phyloP scores from a whole-genome alignment of 2,113 vertebrate species.

The Mesoclemmys tuberculata region DNA sequence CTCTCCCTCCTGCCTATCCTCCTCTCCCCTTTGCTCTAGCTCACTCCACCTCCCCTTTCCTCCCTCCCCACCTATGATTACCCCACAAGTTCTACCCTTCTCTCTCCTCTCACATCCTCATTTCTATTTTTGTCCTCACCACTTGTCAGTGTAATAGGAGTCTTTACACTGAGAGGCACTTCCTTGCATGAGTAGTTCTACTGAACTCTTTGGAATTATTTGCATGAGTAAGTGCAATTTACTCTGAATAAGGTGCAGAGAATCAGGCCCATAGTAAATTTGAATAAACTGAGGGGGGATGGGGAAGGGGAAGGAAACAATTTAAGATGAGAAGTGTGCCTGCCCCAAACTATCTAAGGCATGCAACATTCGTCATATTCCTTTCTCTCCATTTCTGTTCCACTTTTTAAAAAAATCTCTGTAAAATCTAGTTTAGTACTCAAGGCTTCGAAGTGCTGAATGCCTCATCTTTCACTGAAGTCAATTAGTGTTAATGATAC shows the following conservation, averaged over 20 bases:
- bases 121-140: neutral
- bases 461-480: neutral
- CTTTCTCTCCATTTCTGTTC: neutral
- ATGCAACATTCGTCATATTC: neutral
- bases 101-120: neutral
- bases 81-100: neutral
- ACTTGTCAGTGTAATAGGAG: neutral
- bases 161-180: neutral
- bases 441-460: neutral
- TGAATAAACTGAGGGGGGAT: neutral
- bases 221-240: neutral
- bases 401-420: neutral
- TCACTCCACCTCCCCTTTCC: neutral
- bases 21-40: too few relatives aligned
- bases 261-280: neutral
- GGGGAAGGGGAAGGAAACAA: neutral
- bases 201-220: neutral
- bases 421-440: neutral
- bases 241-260: rapidly evolving
- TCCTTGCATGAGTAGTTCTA: neutral
- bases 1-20: neutral
- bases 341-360: neutral
- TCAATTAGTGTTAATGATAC: neutral
- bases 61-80: neutral
- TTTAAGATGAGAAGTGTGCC: neutral